Percentiles rank a stretch among this genome's conserved stretches.
Evolutionary conservation across 2,113 vertebrate species (phyloP).

Genomic region (Cinclus cinclus): DNA sequence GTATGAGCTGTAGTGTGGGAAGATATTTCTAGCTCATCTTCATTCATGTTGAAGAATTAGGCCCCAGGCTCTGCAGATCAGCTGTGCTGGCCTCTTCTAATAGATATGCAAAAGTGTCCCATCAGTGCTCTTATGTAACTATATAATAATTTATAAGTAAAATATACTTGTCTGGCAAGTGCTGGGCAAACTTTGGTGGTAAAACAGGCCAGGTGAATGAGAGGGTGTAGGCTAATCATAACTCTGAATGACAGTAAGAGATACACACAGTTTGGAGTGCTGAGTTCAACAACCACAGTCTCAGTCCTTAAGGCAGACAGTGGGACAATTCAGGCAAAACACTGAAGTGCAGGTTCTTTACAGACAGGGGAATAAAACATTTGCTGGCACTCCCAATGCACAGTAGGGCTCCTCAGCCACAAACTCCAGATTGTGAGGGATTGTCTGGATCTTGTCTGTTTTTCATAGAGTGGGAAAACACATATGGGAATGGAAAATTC

Average conservation of each 20-base stretch:
- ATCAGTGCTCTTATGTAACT: background rate
- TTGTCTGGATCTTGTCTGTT: background rate
- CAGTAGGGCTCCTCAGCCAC: background rate
- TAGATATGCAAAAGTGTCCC: background rate
- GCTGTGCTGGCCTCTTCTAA: background rate
- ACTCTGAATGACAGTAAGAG: background rate
- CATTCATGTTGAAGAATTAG: background rate
- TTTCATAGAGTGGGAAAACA: background rate
- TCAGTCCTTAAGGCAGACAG: background rate
- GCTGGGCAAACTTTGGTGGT: background rate
- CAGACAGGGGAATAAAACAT: background rate
- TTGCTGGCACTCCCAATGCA: background rate
- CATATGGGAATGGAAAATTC: background rate
- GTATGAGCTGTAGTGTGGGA: background rate
- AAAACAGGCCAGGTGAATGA: background rate
- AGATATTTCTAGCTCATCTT: background rate
- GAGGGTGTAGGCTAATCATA: background rate
- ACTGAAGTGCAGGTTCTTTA: background rate
- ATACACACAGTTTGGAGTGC: background rate
- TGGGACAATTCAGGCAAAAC: background rate
- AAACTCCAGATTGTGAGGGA: background rate
- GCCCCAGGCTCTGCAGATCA: background rate
- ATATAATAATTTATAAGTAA: background rate
- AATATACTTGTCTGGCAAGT: background rate
- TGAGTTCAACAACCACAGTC: background rate